These are phyloP conservation scores for Eufriesea mexicana DNA, from an alignment of 1,140 invertebrate species.

Conservation along the genomic window DNA sequence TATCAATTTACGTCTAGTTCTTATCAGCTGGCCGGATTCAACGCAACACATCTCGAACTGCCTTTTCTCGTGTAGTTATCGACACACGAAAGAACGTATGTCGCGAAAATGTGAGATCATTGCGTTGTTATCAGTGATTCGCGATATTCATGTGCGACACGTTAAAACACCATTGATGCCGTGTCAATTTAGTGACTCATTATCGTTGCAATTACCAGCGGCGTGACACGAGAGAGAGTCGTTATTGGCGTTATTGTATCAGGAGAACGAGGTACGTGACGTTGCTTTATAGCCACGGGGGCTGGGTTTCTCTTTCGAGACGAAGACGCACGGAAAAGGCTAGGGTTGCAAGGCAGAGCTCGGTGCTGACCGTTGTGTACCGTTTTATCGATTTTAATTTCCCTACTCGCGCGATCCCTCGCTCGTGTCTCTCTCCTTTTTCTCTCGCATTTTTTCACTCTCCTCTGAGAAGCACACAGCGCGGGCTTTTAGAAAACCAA, in stretches of 20 bases:
- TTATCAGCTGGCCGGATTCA: background rate
- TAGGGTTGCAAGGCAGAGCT: background rate
- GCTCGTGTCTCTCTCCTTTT: background rate
- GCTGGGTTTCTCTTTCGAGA: background rate
- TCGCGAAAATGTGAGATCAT: no score
- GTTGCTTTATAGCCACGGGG: background rate
- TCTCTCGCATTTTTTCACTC: background rate
- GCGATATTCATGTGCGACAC: background rate
- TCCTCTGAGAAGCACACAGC: background rate
- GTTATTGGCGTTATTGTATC: conserved; percentile 8
- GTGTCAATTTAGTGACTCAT: conserved; percentile 2
- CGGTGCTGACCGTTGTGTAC: background rate
- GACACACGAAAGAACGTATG: no score
- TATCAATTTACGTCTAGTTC: background rate
- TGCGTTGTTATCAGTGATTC: no score
- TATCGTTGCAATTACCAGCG: background rate
- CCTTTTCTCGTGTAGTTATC: no score
- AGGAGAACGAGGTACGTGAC: background rate
- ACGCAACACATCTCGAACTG: no score
- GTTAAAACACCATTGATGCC: background rate
- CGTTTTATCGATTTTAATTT: conserved; percentile 47
- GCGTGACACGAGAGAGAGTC: background rate
- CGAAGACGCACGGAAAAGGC: background rate
- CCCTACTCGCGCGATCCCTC: background rate
- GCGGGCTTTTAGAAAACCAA: background rate